Evolutionary conservation across 2,888 invertebrate genomes (phyloP).

Genomic region (Branchinecta sandiegonensis): DNA sequence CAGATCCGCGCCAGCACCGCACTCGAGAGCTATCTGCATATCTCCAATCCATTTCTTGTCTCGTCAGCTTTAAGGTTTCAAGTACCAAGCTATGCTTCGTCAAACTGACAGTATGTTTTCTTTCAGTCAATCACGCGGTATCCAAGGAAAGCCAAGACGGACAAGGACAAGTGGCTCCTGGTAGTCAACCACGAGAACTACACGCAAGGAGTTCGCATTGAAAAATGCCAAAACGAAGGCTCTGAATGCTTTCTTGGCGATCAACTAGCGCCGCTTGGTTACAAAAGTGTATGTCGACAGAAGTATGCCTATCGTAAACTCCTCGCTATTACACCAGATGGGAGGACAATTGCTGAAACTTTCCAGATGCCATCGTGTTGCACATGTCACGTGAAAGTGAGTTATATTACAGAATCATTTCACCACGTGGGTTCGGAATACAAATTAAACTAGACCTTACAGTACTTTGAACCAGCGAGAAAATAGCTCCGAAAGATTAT

Average conservation of each 20-base stretch:
- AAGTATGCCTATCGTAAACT: slow-evolving; percentile 43
- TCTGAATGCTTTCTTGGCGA: slow-evolving; percentile 12
- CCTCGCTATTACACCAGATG: slow-evolving; percentile 38
- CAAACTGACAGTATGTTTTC: not conserved
- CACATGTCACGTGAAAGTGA: slow-evolving; percentile 42
- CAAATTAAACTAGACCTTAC: too few relatives aligned
- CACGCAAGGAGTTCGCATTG: slow-evolving; percentile 55
- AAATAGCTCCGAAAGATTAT: too few relatives aligned
- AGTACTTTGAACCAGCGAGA: too few relatives aligned
- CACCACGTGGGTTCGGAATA: too few relatives aligned
- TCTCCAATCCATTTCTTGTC: too few relatives aligned
- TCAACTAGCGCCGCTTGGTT: slow-evolving; percentile 34
- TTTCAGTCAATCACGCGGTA: slow-evolving; percentile 18
- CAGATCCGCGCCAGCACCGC: too few relatives aligned
- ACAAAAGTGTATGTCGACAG: slow-evolving; percentile 43
- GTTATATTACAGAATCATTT: not conserved
- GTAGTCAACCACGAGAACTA: slow-evolving; percentile 51
- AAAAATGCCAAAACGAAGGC: slow-evolving; percentile 52
- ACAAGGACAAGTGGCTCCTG: slow-evolving; percentile 47
- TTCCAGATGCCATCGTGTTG: slow-evolving; percentile 53
- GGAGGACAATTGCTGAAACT: slow-evolving; percentile 30
- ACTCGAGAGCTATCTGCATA: too few relatives aligned
- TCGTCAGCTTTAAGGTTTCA: too few relatives aligned
- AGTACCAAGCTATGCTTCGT: too few relatives aligned
- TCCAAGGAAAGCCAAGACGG: slow-evolving; percentile 28